Percentiles rank a stretch among this genome's conserved stretches.
Conservation (phyloP, 1,140 invertebrate genomes). For the Lepidurus apus region DNA sequence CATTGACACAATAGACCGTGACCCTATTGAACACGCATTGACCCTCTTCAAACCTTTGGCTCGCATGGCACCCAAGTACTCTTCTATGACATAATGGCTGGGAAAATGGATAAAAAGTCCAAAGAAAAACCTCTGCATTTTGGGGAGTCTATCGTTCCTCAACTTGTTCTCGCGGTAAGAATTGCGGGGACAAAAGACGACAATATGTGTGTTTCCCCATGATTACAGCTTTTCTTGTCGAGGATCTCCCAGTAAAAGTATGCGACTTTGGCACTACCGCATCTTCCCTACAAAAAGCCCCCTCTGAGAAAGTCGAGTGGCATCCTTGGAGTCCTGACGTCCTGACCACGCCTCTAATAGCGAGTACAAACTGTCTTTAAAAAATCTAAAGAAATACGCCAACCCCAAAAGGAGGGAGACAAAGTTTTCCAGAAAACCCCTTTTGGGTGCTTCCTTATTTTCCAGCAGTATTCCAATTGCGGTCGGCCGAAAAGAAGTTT, state of each 20-base stretch:
- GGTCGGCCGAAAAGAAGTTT: neutral
- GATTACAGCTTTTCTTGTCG: neutral
- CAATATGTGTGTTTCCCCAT: conserved; percentile 9
- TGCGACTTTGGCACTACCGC: neutral
- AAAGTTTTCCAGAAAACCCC: neutral
- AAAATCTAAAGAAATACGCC: neutral
- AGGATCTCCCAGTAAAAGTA: neutral
- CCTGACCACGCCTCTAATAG: neutral
- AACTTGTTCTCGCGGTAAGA: conserved; percentile 17
- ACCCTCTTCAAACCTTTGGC: neutral
- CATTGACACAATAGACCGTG: conserved; percentile 11
- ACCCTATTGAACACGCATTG: conserved; percentile 18
- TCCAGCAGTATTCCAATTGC: neutral
- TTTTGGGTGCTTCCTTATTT: neutral
- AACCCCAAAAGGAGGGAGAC: neutral
- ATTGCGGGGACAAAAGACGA: neutral
- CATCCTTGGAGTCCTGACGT: neutral
- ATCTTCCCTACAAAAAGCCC: neutral
- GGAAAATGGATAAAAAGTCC: conserved; percentile 16
- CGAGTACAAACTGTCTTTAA: neutral
- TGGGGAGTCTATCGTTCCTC: neutral
- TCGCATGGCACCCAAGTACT: conserved; percentile 1
- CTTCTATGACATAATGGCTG: conserved; percentile 8
- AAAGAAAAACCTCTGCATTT: neutral
- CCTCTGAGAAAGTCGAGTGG: neutral